Evolutionary conservation across 1,140 invertebrate genomes (phyloP), one percentile per base, ranked within the genome.

Genomic region (Ceratina calcarata): DNA sequence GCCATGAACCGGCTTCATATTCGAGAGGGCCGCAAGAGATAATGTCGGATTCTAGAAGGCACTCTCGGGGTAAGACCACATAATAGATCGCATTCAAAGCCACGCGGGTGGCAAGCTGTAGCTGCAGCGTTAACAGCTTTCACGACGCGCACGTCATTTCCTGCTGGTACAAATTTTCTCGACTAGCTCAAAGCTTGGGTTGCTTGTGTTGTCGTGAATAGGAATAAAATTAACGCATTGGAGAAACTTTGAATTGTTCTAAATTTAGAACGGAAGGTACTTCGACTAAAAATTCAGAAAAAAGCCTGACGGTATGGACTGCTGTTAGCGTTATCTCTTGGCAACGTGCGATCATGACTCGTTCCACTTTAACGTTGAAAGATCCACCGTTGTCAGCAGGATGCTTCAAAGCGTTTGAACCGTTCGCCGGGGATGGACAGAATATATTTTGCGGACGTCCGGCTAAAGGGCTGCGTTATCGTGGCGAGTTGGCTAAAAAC

Each of bases 1-100:
- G 55, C 13, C 65, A 68, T 68, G 55, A 68, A 76, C 22, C 22
- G 65, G 18, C 37, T 57, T 70, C 49, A 24, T 57, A 78, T 70
- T 70, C 75, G 22, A 70, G 67, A 70, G 66, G 20, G 10, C 32
- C 49, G 67, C 58, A 13, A 20, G 75, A 78, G 67, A 70, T 70
- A 78, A 71, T 70, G 67, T 70, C 49, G 66, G 75, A 64, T 70
- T 27, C 67, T 70, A 60, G 64, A 71, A 70, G 58, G 58, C 55
- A 70, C 58, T 60, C 37, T 2, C 15, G 22, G 0, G 16, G 60
- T 70, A 62, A 64, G 58, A 22, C 67, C 67, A 15, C 49, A 70
- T 70, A 55, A 78, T 62, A 57, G 75, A 78, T 64, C 53, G 67
- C 67, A 78, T 78, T 78, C 58, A 64, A 16, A n/a, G 67, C 27